These are phyloP conservation scores for Mayetiola destructor DNA, from an alignment of 2,888 invertebrate species.

Conservation along the genomic window DNA sequence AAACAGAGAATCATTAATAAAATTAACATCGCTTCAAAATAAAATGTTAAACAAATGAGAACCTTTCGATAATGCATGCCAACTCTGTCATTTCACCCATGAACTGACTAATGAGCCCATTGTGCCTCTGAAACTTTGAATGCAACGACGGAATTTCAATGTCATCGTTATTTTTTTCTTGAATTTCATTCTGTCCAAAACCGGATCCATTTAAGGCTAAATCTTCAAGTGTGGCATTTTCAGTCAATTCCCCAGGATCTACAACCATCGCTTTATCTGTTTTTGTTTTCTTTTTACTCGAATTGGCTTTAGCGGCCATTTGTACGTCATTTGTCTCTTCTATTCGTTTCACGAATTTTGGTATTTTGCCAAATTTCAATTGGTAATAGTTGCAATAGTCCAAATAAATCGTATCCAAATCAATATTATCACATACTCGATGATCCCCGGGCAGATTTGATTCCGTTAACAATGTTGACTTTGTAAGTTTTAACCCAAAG, in stretches of 20 bases:
- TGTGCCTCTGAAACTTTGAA: too few relatives aligned
- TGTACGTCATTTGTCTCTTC: too few relatives aligned
- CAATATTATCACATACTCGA: slow-evolving; percentile 80
- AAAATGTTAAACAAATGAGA: not conserved
- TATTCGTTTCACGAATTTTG: slow-evolving; percentile 53
- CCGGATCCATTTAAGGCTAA: too few relatives aligned
- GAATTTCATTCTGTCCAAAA: too few relatives aligned
- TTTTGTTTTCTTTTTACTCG: too few relatives aligned
- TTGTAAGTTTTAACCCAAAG: slow-evolving; percentile 48
- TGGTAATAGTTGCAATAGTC: slow-evolving; percentile 80
- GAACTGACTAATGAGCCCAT: too few relatives aligned
- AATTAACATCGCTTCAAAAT: not conserved
- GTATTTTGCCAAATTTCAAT: slow-evolving; percentile 72
- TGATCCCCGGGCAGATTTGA: slow-evolving; percentile 54
- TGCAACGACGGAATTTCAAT: too few relatives aligned
- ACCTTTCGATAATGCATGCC: slow-evolving; percentile 3
- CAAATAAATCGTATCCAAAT: slow-evolving; percentile 72
- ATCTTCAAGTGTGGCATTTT: too few relatives aligned
- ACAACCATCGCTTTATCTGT: too few relatives aligned
- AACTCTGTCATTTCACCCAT: not conserved
- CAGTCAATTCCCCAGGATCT: too few relatives aligned
- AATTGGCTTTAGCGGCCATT: too few relatives aligned
- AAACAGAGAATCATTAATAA: not conserved
- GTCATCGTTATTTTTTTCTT: too few relatives aligned
- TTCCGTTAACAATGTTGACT: slow-evolving; percentile 52